Percentiles rank a stretch among this genome's conserved stretches.
Evolutionary conservation across 2,113 vertebrate species (phyloP).

Genomic region (Rhabdomys dilectus): DNA sequence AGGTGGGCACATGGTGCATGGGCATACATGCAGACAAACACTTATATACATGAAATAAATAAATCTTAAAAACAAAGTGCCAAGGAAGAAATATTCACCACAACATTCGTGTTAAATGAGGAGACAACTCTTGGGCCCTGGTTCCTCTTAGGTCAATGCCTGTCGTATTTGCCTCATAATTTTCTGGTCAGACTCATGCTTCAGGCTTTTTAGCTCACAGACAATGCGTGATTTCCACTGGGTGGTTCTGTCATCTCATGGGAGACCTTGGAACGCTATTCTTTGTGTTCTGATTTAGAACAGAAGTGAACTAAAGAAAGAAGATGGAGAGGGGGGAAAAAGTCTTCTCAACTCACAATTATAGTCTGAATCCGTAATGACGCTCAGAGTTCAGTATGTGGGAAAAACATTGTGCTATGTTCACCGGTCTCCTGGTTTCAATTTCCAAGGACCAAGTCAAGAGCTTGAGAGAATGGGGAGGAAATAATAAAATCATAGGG

Average conservation of each 20-base stretch:
- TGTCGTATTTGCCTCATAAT: constrained; percentile 49
- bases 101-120: not conserved
- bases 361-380: constrained; percentile 53
- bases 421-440: constrained; percentile 63
- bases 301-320: constrained; percentile 73
- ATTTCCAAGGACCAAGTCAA: constrained; percentile 63
- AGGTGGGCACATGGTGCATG: not conserved
- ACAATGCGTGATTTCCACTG: constrained; percentile 66
- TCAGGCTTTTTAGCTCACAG: constrained; percentile 62
- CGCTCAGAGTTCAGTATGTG: constrained; percentile 35
- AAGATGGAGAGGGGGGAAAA: not conserved
- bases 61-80: not conserved
- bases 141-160: constrained; percentile 6
- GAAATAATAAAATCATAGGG: constrained; percentile 61
- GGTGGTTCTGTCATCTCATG: constrained; percentile 69
- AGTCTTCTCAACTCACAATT: constrained; percentile 46
- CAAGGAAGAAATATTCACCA: not conserved
- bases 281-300: constrained; percentile 78
- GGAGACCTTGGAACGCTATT: constrained; percentile 66
- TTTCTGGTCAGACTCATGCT: constrained; percentile 68
- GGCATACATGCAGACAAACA: not conserved
- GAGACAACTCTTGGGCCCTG: not conserved
- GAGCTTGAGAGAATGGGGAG: constrained; percentile 48
- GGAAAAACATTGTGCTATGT: constrained; percentile 53
- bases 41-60: not conserved